These are phyloP conservation scores for Nothoprocta perdicaria DNA, from an alignment of 2,113 vertebrate species.

Conservation along the genomic window DNA sequence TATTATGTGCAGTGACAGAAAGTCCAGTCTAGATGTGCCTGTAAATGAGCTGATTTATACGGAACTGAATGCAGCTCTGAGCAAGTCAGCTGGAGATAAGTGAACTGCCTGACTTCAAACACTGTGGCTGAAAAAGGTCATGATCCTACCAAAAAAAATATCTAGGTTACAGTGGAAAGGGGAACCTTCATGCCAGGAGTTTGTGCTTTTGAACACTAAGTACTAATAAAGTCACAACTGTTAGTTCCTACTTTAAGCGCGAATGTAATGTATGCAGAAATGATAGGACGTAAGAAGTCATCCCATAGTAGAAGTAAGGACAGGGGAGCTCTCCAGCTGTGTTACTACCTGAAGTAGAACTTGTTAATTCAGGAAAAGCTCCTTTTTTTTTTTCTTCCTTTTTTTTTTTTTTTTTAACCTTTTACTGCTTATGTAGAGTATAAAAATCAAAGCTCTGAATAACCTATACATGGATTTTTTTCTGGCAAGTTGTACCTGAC, in stretches of 20 bases:
- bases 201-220: not conserved
- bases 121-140: not conserved
- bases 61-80: not conserved
- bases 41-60: not conserved
- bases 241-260: not conserved
- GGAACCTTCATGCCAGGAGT: conserved; percentile 1
- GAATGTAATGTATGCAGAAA: not conserved
- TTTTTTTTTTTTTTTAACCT: not conserved
- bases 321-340: not conserved
- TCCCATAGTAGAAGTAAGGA: not conserved
- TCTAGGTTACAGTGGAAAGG: not conserved
- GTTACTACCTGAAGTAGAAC: not conserved
- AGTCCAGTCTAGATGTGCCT: not conserved
- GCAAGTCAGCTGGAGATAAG: not conserved
- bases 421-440: not conserved
- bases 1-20: not conserved
- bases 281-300: not conserved
- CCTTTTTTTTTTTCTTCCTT: not conserved
- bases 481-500: rapidly evolving
- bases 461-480: not conserved
- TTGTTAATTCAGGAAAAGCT: not conserved
- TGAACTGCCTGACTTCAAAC: conserved; percentile 19
- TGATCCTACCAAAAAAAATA: conserved; percentile 30
- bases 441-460: not conserved
- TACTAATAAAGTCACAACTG: not conserved